Conservation (phyloP, 1,140 invertebrate species). For the Dendrolimus punctatus region DNA sequence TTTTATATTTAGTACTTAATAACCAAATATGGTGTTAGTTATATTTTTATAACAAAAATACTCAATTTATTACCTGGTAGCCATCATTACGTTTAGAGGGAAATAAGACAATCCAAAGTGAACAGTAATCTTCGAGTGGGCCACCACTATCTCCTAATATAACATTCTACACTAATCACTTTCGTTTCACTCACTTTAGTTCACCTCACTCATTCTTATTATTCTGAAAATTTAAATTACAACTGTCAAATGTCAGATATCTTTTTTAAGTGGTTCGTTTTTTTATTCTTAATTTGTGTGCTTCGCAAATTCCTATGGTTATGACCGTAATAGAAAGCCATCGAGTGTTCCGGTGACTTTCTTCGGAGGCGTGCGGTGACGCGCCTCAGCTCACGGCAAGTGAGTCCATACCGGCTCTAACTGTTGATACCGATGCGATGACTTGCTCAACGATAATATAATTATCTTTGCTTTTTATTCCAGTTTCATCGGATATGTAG, state of each 20-base stretch:
- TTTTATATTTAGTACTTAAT: too few species aligned
- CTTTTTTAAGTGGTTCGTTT: too few species aligned
- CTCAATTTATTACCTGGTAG: too few species aligned
- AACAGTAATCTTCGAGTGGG: too few species aligned
- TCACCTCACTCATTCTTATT: neutral
- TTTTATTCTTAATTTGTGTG: conserved; percentile 10
- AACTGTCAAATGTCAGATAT: too few species aligned
- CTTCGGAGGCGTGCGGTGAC: conserved; percentile 44
- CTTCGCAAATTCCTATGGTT: conserved; percentile 16
- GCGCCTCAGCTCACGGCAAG: conserved; percentile 32
- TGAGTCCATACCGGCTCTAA: conserved; percentile 23
- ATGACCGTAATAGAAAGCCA: conserved; percentile 43
- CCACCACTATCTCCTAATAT: too few species aligned
- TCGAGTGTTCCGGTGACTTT: conserved; percentile 42
- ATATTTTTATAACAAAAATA: too few species aligned
- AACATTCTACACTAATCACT: conserved; percentile 1
- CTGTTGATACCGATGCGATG: conserved; percentile 14
- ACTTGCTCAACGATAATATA: conserved; percentile 15
- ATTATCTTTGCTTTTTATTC: neutral
- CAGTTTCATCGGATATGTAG: too few species aligned
- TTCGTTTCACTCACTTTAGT: conserved; percentile 10
- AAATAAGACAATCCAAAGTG: too few species aligned
- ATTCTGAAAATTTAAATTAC: too few species aligned
- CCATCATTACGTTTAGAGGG: too few species aligned
- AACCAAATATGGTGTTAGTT: too few species aligned